A percentile compares a stretch with the other conserved stretches of the same genome.
Conservation (phyloP, 1,140 invertebrate species). For the Ladona fulva region DNA sequence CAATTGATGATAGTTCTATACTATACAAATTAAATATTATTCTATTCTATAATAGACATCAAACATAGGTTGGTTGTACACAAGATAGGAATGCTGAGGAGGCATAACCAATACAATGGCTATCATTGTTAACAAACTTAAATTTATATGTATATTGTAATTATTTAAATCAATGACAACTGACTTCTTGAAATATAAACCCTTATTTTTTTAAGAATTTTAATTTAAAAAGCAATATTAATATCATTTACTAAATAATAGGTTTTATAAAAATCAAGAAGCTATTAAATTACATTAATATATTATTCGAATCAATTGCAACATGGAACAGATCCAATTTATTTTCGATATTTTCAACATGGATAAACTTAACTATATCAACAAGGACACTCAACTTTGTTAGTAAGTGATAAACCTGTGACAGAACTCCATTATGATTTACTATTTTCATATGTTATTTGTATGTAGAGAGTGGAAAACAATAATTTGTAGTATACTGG, state of each 20-base stretch:
- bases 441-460: too few species aligned
- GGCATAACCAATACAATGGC: background rate
- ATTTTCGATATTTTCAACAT: background rate
- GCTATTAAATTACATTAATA: background rate
- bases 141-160: too few species aligned
- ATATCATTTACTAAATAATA: background rate
- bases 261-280: background rate
- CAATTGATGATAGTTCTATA: background rate
- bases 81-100: background rate
- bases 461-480: too few species aligned
- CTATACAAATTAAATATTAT: background rate
- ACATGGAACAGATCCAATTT: background rate
- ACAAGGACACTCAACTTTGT: background rate
- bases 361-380: background rate
- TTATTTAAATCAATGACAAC: too few species aligned
- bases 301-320: background rate
- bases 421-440: background rate
- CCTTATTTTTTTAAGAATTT: too few species aligned
- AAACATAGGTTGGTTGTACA: background rate
- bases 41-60: background rate
- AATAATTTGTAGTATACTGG: too few species aligned
- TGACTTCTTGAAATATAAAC: too few species aligned
- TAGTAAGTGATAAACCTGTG: background rate
- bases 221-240: too few species aligned
- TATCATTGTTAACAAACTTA: background rate